Evolutionary conservation across 2,888 invertebrate genomes (phyloP).

Genomic region (Apodemia hepburni): DNA sequence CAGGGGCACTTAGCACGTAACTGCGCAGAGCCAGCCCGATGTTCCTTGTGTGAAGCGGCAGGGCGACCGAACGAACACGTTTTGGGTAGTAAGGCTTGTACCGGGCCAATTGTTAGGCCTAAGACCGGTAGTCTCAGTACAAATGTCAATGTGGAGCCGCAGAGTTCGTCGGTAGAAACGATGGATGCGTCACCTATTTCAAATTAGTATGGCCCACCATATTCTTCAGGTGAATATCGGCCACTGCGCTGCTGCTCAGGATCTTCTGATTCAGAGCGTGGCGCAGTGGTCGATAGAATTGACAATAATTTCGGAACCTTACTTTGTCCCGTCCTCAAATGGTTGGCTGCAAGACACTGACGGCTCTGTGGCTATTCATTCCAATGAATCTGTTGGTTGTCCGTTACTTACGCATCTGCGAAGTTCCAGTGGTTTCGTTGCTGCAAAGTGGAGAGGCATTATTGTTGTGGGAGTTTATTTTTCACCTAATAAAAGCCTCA

Average conservation of each 20-base stretch:
- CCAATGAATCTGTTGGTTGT: background rate
- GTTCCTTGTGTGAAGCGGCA: slow-evolving; percentile 18
- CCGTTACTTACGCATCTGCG: background rate
- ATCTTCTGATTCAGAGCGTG: too few relatives aligned
- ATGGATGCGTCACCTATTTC: background rate
- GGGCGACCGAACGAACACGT: slow-evolving; percentile 16
- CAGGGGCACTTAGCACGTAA: slow-evolving; percentile 25
- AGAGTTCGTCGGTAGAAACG: background rate
- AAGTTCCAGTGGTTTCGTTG: slow-evolving; percentile 12
- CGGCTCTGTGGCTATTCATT: background rate
- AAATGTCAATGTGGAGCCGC: background rate
- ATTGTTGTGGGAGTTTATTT: slow-evolving; percentile 29
- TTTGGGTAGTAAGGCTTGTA: slow-evolving; percentile 17
- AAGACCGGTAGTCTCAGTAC: background rate
- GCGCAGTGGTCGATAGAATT: slow-evolving; percentile 18
- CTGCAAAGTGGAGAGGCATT: slow-evolving; percentile 16
- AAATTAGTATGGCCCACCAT: background rate
- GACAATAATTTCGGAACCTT: background rate
- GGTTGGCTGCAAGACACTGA: background rate
- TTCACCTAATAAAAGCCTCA: slow-evolving; percentile 26
- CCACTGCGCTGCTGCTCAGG: slow-evolving; percentile 7
- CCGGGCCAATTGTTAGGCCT: background rate
- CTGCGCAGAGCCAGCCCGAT: slow-evolving; percentile 17
- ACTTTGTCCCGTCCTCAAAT: background rate
- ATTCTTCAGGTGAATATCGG: background rate